Evolutionary conservation across 2,113 vertebrate genomes (phyloP), one percentile per base, ranked within the genome.

Genomic region (Hepsetus odoe): DNA sequence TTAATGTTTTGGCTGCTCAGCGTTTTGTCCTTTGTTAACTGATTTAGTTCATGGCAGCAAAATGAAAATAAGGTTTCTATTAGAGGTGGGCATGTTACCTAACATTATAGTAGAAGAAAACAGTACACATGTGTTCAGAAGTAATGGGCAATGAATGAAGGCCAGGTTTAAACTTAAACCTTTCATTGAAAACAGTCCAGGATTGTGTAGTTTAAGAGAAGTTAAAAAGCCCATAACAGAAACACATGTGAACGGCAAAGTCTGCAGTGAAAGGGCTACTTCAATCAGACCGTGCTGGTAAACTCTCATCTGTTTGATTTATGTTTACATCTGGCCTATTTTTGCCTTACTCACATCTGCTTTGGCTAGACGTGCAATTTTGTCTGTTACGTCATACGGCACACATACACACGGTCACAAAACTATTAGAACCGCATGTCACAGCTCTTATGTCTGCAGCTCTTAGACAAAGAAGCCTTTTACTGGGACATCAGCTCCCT

Each of bases 391-490:
- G 55, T 84, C 78, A 77, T 72, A 80, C 30, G 55, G 46, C 69
- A 58, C 56, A 74, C 51, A 49, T n/a, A 65, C 51, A 22, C 65
- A 58, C 35, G 30, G 53, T 38, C 73, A 32, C 73, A 68, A 40
- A 77, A 67, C 74, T 72, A 72, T 79, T 72, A 65, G 61, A 81
- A 78, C 74, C 76, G 46, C 13, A 56, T 77, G 74, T 49, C n/a
- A 18, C 35, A 10, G 35, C 40, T 77, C 24, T 56, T 72, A 73
- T 33, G 32, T 72, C 56, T 68, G 74, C 73, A 71, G 40, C 44
- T 83, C 74, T 80, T 64, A 81, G 64, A 84, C 82, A 84, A 81
- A 84, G 82, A 78, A 70, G 79, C 64, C 78, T 77, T 84, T 84
- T 32, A 84, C 35, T 70, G 46, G 56, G 79, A 77, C 56, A 55